A percentile compares a stretch with the other conserved stretches of the same genome.
Conservation (phyloP, 2,888 invertebrate genomes). For the Drosophila neoperkinsi region DNA sequence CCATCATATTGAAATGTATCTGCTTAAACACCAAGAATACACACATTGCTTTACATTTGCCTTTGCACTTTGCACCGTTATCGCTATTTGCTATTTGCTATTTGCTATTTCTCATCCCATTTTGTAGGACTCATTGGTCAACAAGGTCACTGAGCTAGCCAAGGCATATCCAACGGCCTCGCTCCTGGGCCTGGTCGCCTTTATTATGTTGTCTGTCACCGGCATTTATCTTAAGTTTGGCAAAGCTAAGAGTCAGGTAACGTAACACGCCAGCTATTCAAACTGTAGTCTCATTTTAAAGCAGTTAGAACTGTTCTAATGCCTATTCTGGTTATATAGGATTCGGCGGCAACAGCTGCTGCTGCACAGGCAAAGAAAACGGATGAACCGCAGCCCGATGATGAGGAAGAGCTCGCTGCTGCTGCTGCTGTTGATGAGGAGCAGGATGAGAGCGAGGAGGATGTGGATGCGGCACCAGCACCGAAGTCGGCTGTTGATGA, state of each 20-base stretch:
- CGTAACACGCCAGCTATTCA: slow-evolving; percentile 32
- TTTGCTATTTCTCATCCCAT: slow-evolving; percentile 38
- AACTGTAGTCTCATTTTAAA: background rate
- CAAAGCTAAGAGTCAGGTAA: slow-evolving; percentile 86
- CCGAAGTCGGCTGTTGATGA: slow-evolving; percentile 45
- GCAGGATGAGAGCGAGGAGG: slow-evolving; percentile 59
- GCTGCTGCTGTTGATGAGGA: slow-evolving; percentile 46
- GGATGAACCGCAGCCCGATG: slow-evolving; percentile 89
- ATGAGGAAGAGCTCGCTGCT: slow-evolving; percentile 53
- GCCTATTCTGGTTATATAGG: slow-evolving; percentile 64
- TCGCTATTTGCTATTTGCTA: slow-evolving; percentile 59
- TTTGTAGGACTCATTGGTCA: slow-evolving; percentile 91
- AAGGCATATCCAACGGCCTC: slow-evolving; percentile 96
- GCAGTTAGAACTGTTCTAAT: slow-evolving; percentile 15
- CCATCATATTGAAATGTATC: background rate
- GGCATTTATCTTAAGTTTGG: slow-evolving; percentile 81
- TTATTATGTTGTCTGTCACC: slow-evolving; percentile 92
- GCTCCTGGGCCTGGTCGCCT: slow-evolving; percentile 92
- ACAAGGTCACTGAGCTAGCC: slow-evolving; percentile 90
- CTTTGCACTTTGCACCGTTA: slow-evolving; percentile 60
- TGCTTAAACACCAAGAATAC: slow-evolving; percentile 20
- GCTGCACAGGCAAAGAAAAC: slow-evolving; percentile 89
- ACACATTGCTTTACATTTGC: slow-evolving; percentile 17
- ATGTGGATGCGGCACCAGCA: slow-evolving; percentile 40
- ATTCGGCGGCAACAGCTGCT: slow-evolving; percentile 85